A percentile compares a stretch with the other conserved stretches of the same genome.
These are phyloP conservation scores for Eremobia ochroleuca DNA, from an alignment of 2,888 invertebrate genomes.

Conservation along the genomic window DNA sequence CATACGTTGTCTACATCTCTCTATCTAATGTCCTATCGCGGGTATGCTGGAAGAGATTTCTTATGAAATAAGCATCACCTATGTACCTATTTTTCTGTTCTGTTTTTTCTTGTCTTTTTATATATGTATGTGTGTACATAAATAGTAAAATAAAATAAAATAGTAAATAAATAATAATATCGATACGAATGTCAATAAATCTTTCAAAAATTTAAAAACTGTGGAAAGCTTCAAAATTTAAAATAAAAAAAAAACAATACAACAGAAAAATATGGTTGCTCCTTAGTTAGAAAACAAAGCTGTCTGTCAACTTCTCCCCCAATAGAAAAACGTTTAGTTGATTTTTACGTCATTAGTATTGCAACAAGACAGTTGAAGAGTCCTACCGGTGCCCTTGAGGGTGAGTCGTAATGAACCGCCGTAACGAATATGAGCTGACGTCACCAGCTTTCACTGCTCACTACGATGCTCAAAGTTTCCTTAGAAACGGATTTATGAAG, in stretches of 20 bases:
- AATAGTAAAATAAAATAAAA: no score
- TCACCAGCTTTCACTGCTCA: conserved; percentile 80
- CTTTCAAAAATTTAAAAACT: no score
- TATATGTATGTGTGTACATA: no score
- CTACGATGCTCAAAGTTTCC: conserved; percentile 75
- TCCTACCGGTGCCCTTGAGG: conserved; percentile 75
- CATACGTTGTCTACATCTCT: no score
- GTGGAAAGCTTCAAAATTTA: no score
- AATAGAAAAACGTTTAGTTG: conserved; percentile 37
- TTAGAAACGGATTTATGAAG: conserved; percentile 3
- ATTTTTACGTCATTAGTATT: conserved; percentile 59
- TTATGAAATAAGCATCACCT: no score
- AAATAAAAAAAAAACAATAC: background rate
- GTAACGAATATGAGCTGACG: conserved; percentile 87
- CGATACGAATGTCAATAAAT: background rate
- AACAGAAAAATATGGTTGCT: background rate
- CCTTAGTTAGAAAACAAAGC: background rate
- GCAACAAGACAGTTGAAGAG: conserved; percentile 49
- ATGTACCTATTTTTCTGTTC: no score
- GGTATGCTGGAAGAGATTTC: no score
- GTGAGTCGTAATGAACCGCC: conserved; percentile 82
- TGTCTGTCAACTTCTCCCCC: conserved; percentile 5
- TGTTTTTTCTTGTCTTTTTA: no score
- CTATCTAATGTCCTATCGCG: no score
- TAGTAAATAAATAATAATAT: no score